A percentile compares a stretch with the other conserved stretches of the same genome.
These are phyloP conservation scores for Notocelia uddmanniana DNA, from an alignment of 2,888 invertebrate species.

Conservation along the genomic window DNA sequence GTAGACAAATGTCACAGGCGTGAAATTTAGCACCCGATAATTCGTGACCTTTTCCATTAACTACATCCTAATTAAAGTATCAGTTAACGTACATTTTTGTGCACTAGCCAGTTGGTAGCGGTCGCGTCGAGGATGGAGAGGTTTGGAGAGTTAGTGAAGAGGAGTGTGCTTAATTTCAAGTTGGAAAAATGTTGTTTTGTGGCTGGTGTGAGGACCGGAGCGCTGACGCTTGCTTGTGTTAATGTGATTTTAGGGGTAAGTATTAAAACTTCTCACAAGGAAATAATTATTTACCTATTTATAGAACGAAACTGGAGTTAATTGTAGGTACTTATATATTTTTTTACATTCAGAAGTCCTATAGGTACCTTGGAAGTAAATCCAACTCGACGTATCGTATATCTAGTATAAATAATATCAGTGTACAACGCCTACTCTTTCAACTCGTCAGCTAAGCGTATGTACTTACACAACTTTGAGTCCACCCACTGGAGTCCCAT, in stretches of 20 bases:
- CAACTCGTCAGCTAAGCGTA: too few species aligned
- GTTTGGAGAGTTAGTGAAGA: conserved; percentile 19
- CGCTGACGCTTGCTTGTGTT: conserved; percentile 64
- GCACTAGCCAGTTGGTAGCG: not conserved
- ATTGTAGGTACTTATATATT: too few species aligned
- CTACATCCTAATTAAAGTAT: conserved; percentile 27
- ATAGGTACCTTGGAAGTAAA: too few species aligned
- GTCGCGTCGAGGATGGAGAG: conserved; percentile 19
- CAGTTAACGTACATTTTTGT: conserved; percentile 23
- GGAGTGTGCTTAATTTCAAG: conserved; percentile 49
- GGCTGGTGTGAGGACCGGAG: conserved; percentile 65
- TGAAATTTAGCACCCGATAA: conserved; percentile 28
- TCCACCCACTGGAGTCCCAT: too few species aligned
- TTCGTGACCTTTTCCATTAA: conserved; percentile 27
- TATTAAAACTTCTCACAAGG: conserved; percentile 19
- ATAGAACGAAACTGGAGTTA: too few species aligned
- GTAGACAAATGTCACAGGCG: not conserved
- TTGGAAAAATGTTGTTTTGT: conserved; percentile 69
- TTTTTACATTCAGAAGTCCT: too few species aligned
- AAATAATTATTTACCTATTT: too few species aligned
- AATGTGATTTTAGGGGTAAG: conserved; percentile 68
- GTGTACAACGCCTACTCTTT: too few species aligned
- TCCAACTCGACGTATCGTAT: too few species aligned
- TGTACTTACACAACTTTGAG: too few species aligned
- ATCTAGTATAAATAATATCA: too few species aligned